Evolutionary conservation across 2,113 vertebrate genomes (phyloP), one percentile per base, ranked within the genome.

Genomic region (Caracal caracal): DNA sequence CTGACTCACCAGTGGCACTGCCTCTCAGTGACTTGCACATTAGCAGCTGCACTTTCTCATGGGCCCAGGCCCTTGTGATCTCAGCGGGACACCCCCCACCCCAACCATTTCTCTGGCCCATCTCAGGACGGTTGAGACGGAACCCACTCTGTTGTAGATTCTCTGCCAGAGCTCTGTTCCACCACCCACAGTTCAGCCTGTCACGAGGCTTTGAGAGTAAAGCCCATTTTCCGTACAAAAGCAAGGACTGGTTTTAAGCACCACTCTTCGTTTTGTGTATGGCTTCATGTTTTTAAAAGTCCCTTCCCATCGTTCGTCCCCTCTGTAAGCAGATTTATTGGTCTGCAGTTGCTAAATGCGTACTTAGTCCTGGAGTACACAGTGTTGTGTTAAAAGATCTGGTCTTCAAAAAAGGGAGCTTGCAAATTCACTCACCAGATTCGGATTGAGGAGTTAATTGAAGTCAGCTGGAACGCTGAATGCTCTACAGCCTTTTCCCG

Each of bases 31-130:
- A 33, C 47, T 5, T 19, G 17, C 17, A 19, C 13, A 11, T 56
- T 26, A 92, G 59, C 78, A 84, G 88, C 91, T 51, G 35, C 28
- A 47, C 61, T 51, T 66, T 83, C 68, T 97, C 85, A 43, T 49
- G 92, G 80, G 83, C 3, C 0, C 47, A 59, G 19, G 68, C 68
- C 66, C 47, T 26, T 71, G 61, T 94, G 80, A 78, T 66, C 92
- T 88, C 86, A 84, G 81, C 81, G 83, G 85, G 68, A 79, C 35
- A 28, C 0, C 4, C 61, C 59, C 33, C 59, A 1, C 8, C 47
- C 33, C 4, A 3, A 24, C 65, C 24, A 2, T 35, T 53, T 84
- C 65, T 33, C 59, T 63, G 59, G 82, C 13, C 26, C 11, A 15
- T 51, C 33, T 81, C 33, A 30, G 70, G 49, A 47, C n/a, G 59